These are phyloP conservation scores for Cetonia aurata DNA, from an alignment of 2,888 invertebrate species.

Conservation along the genomic window DNA sequence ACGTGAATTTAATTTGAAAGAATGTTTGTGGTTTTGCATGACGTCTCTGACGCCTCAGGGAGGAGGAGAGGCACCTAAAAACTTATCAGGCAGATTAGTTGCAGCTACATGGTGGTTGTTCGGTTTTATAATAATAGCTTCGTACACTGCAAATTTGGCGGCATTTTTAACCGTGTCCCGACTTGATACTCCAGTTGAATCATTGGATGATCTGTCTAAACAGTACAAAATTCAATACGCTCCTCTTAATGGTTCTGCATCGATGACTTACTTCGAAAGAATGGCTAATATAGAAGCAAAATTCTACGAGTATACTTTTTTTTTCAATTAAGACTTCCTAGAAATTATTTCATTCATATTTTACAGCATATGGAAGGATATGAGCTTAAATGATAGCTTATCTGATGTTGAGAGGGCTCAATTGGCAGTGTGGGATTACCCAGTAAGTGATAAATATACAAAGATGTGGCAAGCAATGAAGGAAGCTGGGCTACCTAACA, in stretches of 20 bases:
- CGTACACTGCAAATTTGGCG: constrained; percentile 97
- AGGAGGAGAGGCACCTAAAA: constrained; percentile 96
- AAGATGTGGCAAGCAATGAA: constrained; percentile 98
- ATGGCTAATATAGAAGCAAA: constrained; percentile 96
- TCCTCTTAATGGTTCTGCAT: constrained; percentile 87
- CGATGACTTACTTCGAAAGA: constrained; percentile 94
- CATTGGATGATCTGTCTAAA: constrained; percentile 93
- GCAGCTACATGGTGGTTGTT: constrained; percentile 99
- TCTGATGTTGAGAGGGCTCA: constrained; percentile 91
- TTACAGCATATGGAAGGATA: constrained; percentile 95
- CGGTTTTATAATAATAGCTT: constrained; percentile 98
- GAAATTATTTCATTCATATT: constrained; percentile 13
- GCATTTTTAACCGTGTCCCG: constrained; percentile 96
- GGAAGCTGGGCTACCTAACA: constrained; percentile 83
- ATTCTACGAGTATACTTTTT: constrained; percentile 87
- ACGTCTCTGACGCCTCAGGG: constrained; percentile 96
- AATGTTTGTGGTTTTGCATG: constrained; percentile 99
- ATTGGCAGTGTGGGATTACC: constrained; percentile 98
- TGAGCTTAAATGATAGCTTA: constrained; percentile 95
- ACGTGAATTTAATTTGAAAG: constrained; percentile 93
- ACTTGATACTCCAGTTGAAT: constrained; percentile 92
- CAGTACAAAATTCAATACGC: constrained; percentile 95
- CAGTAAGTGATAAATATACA: constrained; percentile 97
- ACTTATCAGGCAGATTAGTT: constrained; percentile 92
- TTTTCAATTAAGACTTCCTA: constrained; percentile 8